A percentile compares a stretch with the other conserved stretches of the same genome.
Evolutionary conservation across 1,140 invertebrate genomes (phyloP).

Genomic region (Geopemphigus sp.): DNA sequence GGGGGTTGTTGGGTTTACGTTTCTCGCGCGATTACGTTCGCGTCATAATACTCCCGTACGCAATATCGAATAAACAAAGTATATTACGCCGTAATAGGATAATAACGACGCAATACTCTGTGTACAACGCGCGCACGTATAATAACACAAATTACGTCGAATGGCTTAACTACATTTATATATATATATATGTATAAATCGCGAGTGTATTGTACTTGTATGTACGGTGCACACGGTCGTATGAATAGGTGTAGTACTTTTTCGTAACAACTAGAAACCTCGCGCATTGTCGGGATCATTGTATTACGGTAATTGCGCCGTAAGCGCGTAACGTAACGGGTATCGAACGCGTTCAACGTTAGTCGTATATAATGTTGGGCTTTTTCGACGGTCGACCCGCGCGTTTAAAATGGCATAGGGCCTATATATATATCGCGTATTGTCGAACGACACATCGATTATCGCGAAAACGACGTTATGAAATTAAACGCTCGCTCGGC

Average conservation of each 20-base stretch:
- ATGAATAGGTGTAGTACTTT: too few species aligned
- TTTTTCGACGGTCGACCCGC: background rate
- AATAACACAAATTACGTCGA: conserved; percentile 7
- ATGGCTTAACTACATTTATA: too few species aligned
- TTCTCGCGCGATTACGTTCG: background rate
- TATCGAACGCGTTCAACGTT: background rate
- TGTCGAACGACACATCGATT: background rate
- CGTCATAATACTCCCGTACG: background rate
- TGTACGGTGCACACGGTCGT: background rate
- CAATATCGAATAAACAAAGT: conserved; percentile 12
- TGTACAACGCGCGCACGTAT: background rate
- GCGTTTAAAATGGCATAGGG: background rate
- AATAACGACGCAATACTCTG: background rate
- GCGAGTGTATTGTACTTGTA: background rate
- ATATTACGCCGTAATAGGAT: background rate
- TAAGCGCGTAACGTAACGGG: too few species aligned
- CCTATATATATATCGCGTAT: too few species aligned
- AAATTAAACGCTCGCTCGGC: background rate
- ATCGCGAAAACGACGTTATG: background rate
- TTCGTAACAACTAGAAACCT: background rate
- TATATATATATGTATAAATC: too few species aligned
- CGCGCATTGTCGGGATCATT: background rate
- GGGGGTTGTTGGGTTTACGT: background rate
- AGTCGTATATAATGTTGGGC: background rate
- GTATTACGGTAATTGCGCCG: background rate